These are phyloP conservation scores for Nothura maculosa DNA, from an alignment of 2,797 vertebrate species.

Conservation along the genomic window DNA sequence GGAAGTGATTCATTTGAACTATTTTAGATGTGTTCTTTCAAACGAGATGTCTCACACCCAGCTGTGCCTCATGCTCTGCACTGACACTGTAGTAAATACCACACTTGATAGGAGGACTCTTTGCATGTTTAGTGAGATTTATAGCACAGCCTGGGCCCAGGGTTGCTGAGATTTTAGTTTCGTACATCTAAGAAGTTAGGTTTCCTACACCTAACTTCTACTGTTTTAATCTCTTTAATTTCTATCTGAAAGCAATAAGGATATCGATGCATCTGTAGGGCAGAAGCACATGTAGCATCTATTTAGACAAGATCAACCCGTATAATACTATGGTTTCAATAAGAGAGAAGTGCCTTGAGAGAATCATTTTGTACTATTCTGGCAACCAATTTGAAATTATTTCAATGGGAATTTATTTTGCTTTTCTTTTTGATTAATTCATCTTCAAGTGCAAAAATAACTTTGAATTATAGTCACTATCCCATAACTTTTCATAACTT, in stretches of 20 bases:
- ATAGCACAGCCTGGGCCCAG: too few species aligned
- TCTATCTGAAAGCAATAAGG: neutral
- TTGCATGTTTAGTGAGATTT: too few species aligned
- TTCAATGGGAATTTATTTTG: neutral
- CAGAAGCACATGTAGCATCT: neutral
- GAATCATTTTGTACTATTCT: neutral
- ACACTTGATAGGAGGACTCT: neutral
- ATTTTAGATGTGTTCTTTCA: neutral
- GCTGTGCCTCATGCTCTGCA: neutral
- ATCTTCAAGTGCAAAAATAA: neutral
- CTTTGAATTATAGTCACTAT: neutral
- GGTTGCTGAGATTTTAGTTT: neutral
- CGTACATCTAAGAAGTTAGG: too few species aligned
- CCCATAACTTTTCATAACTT: neutral
- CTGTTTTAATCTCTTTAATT: neutral
- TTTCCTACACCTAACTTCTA: neutral
- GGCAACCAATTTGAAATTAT: neutral
- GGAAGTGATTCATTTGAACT: neutral
- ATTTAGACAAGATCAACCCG: too few species aligned
- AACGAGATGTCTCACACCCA: neutral
- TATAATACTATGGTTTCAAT: neutral
- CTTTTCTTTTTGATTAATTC: neutral
- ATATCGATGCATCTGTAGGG: neutral
- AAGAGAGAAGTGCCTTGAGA: neutral
- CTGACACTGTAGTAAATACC: neutral